phyloP scores from a whole-genome alignment of 2,113 vertebrate genomes.

The Seriola quinqueradiata region DNA sequence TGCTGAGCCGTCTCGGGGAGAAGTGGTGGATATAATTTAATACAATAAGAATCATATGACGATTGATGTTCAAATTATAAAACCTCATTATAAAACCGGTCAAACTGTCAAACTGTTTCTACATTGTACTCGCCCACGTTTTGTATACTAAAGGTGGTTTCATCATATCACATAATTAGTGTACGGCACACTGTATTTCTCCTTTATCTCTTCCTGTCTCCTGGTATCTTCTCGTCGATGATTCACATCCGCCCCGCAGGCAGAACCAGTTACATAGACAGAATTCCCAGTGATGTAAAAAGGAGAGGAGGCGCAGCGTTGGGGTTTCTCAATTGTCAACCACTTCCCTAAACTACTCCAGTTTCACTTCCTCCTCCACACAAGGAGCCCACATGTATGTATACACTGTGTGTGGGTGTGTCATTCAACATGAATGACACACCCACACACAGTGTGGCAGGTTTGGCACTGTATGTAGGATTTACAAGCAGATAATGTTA shows the following conservation, averaged over 20 bases:
- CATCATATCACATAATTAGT: background rate
- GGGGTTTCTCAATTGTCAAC: background rate
- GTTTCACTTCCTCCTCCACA: slow-evolving; percentile 18
- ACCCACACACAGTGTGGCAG: too few relatives aligned
- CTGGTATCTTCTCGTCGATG: background rate
- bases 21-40: background rate
- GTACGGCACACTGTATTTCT: too few relatives aligned
- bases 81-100: too few relatives aligned
- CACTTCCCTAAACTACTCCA: background rate
- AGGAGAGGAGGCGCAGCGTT: background rate
- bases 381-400: too few relatives aligned
- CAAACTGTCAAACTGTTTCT: too few relatives aligned
- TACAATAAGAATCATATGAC: background rate
- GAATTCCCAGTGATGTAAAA: slow-evolving; percentile 53
- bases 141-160: background rate
- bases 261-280: background rate
- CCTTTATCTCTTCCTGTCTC: background rate
- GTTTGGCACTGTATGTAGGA: too few relatives aligned
- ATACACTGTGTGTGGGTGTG: too few relatives aligned
- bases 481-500: too few relatives aligned
- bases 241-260: background rate
- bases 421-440: too few relatives aligned
- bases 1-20: too few relatives aligned
- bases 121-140: background rate
- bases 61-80: background rate